Conservation (phyloP, 2,113 vertebrate species). For the Phrynosoma platyrhinos region DNA sequence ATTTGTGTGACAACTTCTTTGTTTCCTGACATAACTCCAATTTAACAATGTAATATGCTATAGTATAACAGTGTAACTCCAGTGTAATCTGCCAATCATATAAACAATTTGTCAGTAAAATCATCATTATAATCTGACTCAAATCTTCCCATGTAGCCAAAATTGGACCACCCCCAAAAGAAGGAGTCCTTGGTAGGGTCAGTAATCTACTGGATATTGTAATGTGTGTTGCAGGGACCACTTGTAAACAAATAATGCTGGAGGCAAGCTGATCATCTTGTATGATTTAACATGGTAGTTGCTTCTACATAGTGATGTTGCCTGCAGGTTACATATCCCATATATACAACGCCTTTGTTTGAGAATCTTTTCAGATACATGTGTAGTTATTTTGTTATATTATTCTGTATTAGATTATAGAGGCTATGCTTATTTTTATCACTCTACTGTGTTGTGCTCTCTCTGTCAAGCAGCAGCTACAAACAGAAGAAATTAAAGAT, state of each 20-base stretch:
- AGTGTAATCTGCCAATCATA: neutral
- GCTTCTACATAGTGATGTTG: neutral
- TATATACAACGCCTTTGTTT: neutral
- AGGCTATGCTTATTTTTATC: neutral
- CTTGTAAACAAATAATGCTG: neutral
- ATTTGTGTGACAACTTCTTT: no score
- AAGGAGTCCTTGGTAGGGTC: neutral
- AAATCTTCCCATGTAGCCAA: neutral
- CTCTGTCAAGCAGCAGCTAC: neutral
- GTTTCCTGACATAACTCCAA: neutral
- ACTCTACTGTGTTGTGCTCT: neutral
- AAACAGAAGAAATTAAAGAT: constrained; percentile 18
- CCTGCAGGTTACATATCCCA: neutral
- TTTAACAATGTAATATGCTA: neutral
- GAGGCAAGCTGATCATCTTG: neutral
- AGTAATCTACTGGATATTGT: neutral
- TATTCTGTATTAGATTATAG: neutral
- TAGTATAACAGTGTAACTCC: no score
- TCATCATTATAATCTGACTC: neutral
- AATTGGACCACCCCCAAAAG: neutral
- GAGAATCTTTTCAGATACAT: neutral
- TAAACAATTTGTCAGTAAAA: neutral
- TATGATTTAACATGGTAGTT: neutral
- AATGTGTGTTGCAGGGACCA: neutral
- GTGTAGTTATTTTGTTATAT: neutral